A percentile compares a stretch with the other conserved stretches of the same genome.
Conservation (phyloP, 2,888 invertebrate genomes). For the Empis stercorea region DNA sequence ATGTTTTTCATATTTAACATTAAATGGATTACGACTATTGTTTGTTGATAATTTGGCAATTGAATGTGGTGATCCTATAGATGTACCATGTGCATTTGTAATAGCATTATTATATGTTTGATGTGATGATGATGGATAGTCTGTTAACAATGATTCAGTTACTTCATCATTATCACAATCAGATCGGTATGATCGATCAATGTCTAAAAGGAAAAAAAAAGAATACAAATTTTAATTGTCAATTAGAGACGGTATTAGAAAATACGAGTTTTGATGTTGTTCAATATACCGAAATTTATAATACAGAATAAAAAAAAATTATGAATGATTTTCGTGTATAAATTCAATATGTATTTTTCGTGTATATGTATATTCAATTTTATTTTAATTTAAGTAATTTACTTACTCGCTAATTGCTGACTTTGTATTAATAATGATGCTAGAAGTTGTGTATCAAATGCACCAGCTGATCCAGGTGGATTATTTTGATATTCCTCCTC, state of each 20-base stretch:
- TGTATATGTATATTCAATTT: too few species aligned
- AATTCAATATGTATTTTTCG: background rate
- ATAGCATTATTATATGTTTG: slow-evolving; percentile 21
- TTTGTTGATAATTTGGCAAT: slow-evolving; percentile 13
- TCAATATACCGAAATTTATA: too few species aligned
- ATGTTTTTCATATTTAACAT: slow-evolving; percentile 25
- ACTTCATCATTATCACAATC: slow-evolving; percentile 55
- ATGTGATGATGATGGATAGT: slow-evolving; percentile 29
- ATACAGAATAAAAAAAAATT: too few species aligned
- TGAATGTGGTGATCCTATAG: slow-evolving; percentile 15
- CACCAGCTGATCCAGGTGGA: slow-evolving; percentile 28
- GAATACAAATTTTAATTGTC: background rate
- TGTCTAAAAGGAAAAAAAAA: slow-evolving; percentile 37
- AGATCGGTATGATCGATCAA: slow-evolving; percentile 60
- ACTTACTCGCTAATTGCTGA: slow-evolving; percentile 46
- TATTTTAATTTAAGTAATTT: background rate
- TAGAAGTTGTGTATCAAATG: slow-evolving; percentile 43
- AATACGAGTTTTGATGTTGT: too few species aligned
- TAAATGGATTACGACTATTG: slow-evolving; percentile 33
- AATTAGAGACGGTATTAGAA: too few species aligned
- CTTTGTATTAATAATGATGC: slow-evolving; percentile 44
- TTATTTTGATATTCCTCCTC: slow-evolving; percentile 42
- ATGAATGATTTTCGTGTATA: too few species aligned
- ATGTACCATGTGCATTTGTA: slow-evolving; percentile 18
- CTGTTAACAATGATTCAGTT: slow-evolving; percentile 28